Percentiles rank a stretch among this genome's conserved stretches.
Evolutionary conservation across 2,888 invertebrate genomes (phyloP).

Genomic region (Agrotis segetum): DNA sequence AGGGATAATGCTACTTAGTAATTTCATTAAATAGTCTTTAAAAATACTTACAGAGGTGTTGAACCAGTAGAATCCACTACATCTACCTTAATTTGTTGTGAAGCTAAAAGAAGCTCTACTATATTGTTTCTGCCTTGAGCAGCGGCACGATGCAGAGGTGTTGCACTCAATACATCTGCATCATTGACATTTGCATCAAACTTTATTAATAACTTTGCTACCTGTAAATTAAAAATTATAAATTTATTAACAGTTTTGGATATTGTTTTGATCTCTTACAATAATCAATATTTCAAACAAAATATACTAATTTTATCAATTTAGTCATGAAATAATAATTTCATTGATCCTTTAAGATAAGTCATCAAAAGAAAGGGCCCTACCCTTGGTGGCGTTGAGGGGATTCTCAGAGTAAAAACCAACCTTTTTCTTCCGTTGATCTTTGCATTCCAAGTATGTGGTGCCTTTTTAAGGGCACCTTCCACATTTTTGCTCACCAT

Average conservation of each 20-base stretch:
- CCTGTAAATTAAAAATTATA: conserved; percentile 83
- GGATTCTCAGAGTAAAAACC: too few relatives aligned
- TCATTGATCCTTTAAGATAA: too few relatives aligned
- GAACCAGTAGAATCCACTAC: conserved; percentile 93
- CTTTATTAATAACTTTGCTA: conserved; percentile 92
- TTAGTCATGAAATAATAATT: too few relatives aligned
- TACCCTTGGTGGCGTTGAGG: too few relatives aligned
- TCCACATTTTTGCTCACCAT: too few relatives aligned
- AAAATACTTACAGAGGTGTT: conserved; percentile 92
- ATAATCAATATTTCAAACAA: not conserved
- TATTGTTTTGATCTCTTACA: not conserved
- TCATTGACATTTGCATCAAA: conserved; percentile 93
- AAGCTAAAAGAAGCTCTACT: conserved; percentile 92
- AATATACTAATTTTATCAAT: not conserved
- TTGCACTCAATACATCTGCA: conserved; percentile 92
- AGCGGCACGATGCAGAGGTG: conserved; percentile 95
- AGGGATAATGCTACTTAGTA: not conserved
- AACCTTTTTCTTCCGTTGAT: too few relatives aligned
- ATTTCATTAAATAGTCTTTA: not conserved
- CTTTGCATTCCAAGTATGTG: too few relatives aligned
- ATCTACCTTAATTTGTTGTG: conserved; percentile 90
- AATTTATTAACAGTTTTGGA: not conserved
- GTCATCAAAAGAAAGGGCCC: too few relatives aligned
- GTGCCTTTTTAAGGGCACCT: too few relatives aligned
- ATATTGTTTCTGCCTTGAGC: conserved; percentile 91